phyloP scores from a whole-genome alignment of 2,113 vertebrate genomes.

The Xenus cinereus region DNA sequence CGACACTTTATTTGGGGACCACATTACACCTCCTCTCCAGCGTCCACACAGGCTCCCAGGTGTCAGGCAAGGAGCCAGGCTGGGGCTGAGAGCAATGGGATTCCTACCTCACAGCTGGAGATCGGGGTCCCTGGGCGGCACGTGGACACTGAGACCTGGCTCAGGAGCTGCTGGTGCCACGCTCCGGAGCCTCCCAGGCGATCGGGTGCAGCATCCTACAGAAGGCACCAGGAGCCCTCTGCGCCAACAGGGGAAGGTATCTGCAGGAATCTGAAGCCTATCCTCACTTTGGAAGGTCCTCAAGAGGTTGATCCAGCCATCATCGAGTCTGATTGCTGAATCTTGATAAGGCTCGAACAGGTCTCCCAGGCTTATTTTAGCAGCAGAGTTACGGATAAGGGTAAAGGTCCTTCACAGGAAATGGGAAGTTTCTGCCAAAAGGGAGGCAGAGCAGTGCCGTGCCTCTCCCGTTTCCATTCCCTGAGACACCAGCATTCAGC shows the following conservation, averaged over 20 bases:
- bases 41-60: not conserved
- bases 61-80: not conserved
- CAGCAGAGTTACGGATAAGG: not conserved
- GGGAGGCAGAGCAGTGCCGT: not conserved
- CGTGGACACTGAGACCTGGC: rapidly evolving
- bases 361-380: not conserved
- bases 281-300: not conserved
- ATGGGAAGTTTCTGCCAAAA: not conserved
- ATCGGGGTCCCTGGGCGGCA: rapidly evolving
- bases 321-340: not conserved
- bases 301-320: not conserved
- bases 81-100: not conserved
- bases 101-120: not conserved
- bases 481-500: not conserved
- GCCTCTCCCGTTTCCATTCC: not conserved
- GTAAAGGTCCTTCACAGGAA: not conserved
- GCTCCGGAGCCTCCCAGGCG: not conserved
- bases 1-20: rapidly evolving
- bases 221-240: not conserved
- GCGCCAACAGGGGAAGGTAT: not conserved
- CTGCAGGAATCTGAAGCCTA: not conserved
- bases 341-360: not conserved
- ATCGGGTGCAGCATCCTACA: not conserved
- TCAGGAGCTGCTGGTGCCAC: not conserved
- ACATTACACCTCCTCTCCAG: not conserved